These are phyloP conservation scores for Sebastolobus alascanus DNA, from an alignment of 2,797 vertebrate genomes.

Conservation along the genomic window DNA sequence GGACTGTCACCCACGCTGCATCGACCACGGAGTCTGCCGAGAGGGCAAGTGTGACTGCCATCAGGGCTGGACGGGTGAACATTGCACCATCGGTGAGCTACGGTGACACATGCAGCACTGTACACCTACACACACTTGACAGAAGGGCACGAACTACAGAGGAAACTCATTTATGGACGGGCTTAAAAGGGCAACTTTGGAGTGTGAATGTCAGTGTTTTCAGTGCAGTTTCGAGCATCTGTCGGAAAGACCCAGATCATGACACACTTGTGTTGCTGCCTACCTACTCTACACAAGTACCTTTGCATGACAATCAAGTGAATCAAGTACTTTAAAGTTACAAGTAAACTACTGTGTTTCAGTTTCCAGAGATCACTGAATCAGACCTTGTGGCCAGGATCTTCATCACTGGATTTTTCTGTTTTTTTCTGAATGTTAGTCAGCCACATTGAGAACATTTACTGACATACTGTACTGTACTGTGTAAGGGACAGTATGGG, in stretches of 20 bases:
- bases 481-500: no score
- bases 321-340: constrained; percentile 13
- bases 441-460: neutral
- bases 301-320: constrained; percentile 1
- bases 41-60: constrained; percentile 98
- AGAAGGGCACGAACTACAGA: constrained; percentile 51
- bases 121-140: constrained; percentile 58
- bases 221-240: constrained; percentile 38
- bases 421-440: neutral
- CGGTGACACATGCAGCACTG: constrained; percentile 43
- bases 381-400: neutral
- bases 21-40: constrained; percentile 95
- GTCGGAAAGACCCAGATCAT: constrained; percentile 20
- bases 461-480: neutral
- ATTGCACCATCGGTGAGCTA: constrained; percentile 97
- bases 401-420: neutral
- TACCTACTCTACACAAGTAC: constrained; percentile 26
- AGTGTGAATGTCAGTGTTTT: constrained; percentile 74
- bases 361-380: constrained; percentile 23
- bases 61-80: constrained; percentile 99
- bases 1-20: constrained; percentile 95
- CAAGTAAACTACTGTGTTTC: constrained; percentile 18
- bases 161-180: constrained; percentile 45
- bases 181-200: constrained; percentile 60
- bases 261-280: constrained; percentile 33